These are phyloP conservation scores for Prionace glauca DNA, from an alignment of 2,797 vertebrate species.

Conservation along the genomic window DNA sequence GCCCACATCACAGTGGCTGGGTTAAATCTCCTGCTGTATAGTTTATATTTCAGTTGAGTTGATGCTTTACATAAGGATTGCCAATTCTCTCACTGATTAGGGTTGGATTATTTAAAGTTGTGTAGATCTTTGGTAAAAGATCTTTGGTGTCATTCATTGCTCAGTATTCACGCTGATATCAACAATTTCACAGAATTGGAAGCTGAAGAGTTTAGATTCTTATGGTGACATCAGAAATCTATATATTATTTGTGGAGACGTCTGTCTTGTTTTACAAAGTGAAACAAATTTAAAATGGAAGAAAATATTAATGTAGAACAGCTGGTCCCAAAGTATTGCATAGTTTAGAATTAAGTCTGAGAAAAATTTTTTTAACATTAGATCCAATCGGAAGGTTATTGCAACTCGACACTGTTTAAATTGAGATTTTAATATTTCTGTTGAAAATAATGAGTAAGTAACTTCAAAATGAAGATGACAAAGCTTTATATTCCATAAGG, in stretches of 20 bases:
- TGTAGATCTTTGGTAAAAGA: not conserved
- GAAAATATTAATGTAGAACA: not conserved
- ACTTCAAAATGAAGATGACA: not conserved
- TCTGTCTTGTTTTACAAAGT: not conserved
- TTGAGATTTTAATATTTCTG: not conserved
- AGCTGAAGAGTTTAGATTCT: not conserved
- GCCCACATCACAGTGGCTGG: not conserved
- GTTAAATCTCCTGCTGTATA: not conserved
- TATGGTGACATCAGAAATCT: not conserved
- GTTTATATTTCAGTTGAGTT: not conserved
- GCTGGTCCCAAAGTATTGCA: not conserved
- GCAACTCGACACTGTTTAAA: not conserved
- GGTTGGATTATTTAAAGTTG: not conserved
- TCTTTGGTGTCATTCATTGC: not conserved
- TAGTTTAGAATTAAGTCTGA: not conserved
- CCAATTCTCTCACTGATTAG: not conserved
- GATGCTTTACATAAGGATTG: not conserved
- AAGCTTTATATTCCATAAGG: not conserved
- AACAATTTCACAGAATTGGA: not conserved
- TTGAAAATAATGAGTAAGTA: not conserved
- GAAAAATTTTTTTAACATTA: not conserved
- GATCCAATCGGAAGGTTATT: not conserved
- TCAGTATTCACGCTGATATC: not conserved
- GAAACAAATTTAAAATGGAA: not conserved
- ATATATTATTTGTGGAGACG: not conserved